Conservation (phyloP, 1,140 invertebrate genomes). For the Philaenus spumarius region DNA sequence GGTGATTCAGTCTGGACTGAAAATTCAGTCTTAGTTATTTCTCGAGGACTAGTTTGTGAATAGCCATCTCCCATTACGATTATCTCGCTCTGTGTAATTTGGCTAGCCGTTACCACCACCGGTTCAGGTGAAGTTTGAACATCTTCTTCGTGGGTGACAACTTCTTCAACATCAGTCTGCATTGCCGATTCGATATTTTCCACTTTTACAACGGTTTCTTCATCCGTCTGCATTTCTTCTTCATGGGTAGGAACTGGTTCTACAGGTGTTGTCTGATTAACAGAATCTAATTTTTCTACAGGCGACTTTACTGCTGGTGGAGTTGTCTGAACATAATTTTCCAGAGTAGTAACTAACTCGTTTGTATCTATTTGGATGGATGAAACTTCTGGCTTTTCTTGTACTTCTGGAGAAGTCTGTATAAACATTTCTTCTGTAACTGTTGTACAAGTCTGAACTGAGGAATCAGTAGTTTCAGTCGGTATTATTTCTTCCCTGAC, state of each 20-base stretch:
- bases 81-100: constrained; percentile 41
- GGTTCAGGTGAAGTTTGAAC: constrained; percentile 29
- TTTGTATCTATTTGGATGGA: constrained; percentile 2
- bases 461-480: constrained; percentile 32
- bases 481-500: constrained; percentile 23
- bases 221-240: constrained; percentile 36
- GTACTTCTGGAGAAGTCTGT: constrained; percentile 25
- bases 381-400: constrained; percentile 7
- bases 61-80: constrained; percentile 37
- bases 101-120: constrained; percentile 37
- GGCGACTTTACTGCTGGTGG: constrained; percentile 15
- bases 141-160: constrained; percentile 22
- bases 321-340: constrained; percentile 20
- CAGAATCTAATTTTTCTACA: constrained; percentile 9
- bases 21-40: constrained; percentile 25
- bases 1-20: constrained; percentile 33
- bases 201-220: constrained; percentile 33
- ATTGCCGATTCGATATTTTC: constrained; percentile 28
- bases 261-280: constrained; percentile 7
- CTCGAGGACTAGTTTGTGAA: constrained; percentile 23
- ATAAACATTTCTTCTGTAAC: constrained; percentile 27
- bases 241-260: constrained; percentile 20
- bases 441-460: constrained; percentile 33
- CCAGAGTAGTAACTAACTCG: constrained; percentile 5
- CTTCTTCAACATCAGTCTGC: constrained; percentile 35